These are phyloP conservation scores for Metopia argyrocephala DNA, from an alignment of 2,888 invertebrate species.

Conservation along the genomic window DNA sequence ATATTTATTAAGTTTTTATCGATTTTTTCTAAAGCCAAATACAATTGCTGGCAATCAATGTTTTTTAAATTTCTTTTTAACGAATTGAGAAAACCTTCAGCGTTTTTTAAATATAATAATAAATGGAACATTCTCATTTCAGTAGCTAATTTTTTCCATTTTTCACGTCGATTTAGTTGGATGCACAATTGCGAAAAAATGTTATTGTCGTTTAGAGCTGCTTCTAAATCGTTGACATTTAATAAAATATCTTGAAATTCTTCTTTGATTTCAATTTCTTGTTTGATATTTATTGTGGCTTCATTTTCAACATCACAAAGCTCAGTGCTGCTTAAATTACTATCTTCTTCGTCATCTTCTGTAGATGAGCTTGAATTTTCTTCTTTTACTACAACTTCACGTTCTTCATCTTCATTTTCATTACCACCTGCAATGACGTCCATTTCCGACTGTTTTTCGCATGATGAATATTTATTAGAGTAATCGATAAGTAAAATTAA, in stretches of 20 bases:
- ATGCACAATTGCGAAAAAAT: slow-evolving; percentile 78
- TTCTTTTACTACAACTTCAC: slow-evolving; percentile 67
- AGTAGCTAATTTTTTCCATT: slow-evolving; percentile 82
- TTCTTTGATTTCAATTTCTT: slow-evolving; percentile 65
- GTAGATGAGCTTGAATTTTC: slow-evolving; percentile 71
- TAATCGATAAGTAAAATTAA: slow-evolving; percentile 9
- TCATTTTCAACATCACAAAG: background rate
- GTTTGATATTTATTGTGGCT: slow-evolving; percentile 35
- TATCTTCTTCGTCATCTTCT: slow-evolving; percentile 73
- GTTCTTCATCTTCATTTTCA: slow-evolving; percentile 1
- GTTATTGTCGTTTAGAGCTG: slow-evolving; percentile 71
- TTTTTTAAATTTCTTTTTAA: slow-evolving; percentile 68
- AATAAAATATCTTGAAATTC: slow-evolving; percentile 22
- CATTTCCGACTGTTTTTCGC: slow-evolving; percentile 12
- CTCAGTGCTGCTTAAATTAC: slow-evolving; percentile 12
- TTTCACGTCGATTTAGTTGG: slow-evolving; percentile 79
- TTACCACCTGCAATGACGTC: slow-evolving; percentile 14
- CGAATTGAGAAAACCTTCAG: slow-evolving; percentile 81
- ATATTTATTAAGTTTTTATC: slow-evolving; percentile 60
- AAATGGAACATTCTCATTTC: slow-evolving; percentile 80
- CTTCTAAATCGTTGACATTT: slow-evolving; percentile 65
- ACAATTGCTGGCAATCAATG: slow-evolving; percentile 66
- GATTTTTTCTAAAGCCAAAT: slow-evolving; percentile 64
- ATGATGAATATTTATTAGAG: slow-evolving; percentile 29
- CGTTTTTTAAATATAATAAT: slow-evolving; percentile 81